phyloP scores from a whole-genome alignment of 2,888 invertebrate genomes.

The Lycaena phlaeas region DNA sequence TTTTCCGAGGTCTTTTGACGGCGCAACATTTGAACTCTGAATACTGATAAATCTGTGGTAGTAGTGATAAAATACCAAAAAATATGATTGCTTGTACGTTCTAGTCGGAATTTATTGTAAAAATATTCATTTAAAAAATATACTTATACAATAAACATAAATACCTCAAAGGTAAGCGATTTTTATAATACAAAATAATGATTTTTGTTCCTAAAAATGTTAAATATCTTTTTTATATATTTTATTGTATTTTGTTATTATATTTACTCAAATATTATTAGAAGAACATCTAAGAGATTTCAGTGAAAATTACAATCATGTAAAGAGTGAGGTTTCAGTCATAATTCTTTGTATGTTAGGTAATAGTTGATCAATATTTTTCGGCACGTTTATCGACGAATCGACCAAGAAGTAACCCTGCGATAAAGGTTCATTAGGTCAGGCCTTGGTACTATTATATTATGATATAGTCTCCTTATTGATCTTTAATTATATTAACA shows the following conservation, averaged over 20 bases:
- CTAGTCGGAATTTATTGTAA: not conserved
- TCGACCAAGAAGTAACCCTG: not conserved
- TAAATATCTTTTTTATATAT: no score
- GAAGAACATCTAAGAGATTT: no score
- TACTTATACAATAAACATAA: no score
- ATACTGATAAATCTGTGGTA: slow-evolving; percentile 28
- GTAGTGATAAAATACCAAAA: slow-evolving; percentile 20
- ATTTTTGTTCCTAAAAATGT: no score
- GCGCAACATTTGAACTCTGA: slow-evolving; percentile 64
- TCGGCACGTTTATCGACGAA: not conserved
- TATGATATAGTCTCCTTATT: not conserved
- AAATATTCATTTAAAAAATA: not conserved
- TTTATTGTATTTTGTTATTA: no score
- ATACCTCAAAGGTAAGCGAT: not conserved
- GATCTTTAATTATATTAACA: not conserved
- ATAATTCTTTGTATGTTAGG: not conserved
- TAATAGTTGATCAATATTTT: not conserved
- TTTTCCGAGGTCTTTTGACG: slow-evolving; percentile 38
- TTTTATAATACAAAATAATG: no score
- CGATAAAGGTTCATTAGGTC: slow-evolving; percentile 2
- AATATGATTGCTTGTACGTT: slow-evolving; percentile 11
- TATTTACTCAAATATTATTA: no score
- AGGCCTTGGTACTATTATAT: not conserved
- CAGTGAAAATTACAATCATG: no score
- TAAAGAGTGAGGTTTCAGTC: not conserved